Conservation (phyloP, 2,113 vertebrate genomes). For the Desmodus rotundus region DNA sequence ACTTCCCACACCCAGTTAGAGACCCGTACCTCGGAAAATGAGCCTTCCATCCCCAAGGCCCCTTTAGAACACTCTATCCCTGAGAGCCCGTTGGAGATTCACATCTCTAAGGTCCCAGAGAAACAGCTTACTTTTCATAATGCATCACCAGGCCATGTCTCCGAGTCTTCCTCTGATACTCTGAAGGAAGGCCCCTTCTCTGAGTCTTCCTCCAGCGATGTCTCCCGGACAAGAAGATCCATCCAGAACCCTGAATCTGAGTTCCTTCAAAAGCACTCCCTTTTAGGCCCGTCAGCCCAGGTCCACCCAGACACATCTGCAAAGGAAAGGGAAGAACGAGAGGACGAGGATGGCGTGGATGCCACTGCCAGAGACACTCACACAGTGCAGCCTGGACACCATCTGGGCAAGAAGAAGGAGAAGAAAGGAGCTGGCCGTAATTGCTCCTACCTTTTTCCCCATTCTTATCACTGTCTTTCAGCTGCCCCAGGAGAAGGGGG, state of each 20-base stretch:
- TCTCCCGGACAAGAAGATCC: neutral
- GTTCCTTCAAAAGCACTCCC: neutral
- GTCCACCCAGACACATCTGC: neutral
- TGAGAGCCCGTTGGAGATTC: neutral
- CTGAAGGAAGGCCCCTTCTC: neutral
- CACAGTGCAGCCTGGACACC: neutral
- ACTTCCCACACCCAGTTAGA: neutral
- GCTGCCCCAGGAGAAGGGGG: neutral
- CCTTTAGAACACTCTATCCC: neutral
- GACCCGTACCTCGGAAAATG: neutral
- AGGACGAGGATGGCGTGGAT: neutral
- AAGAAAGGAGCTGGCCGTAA: constrained; percentile 58
- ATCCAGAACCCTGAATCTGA: neutral
- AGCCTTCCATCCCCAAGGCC: neutral
- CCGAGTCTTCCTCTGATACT: neutral
- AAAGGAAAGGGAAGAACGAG: constrained; percentile 2
- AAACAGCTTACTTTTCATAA: neutral
- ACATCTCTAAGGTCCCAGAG: neutral
- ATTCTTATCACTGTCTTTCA: neutral
- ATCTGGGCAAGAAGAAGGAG: constrained; percentile 41
- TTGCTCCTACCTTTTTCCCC: neutral
- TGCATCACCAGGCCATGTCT: neutral
- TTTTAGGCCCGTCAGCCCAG: constrained; percentile 1
- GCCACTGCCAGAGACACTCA: neutral
- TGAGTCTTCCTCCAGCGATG: neutral